These are phyloP conservation scores for Palythoa caribaeorum DNA, from an alignment of 92 coral and sea anemone species.

Conservation along the genomic window DNA sequence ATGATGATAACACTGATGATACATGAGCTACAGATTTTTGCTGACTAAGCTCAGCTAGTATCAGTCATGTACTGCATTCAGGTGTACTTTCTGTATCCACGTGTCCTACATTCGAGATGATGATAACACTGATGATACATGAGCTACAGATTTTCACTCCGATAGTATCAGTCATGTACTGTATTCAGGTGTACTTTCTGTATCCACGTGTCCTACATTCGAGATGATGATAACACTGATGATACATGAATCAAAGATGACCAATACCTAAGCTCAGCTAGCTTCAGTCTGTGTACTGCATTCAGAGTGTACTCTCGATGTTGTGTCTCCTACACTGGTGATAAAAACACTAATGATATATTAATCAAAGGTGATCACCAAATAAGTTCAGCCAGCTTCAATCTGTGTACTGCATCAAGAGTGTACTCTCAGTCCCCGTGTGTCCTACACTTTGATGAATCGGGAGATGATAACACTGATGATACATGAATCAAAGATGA, in stretches of 20 bases:
- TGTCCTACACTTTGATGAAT: conserved; percentile 59
- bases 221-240: not conserved
- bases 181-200: conserved; percentile 79
- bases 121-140: not conserved
- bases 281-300: no score
- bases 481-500: not conserved
- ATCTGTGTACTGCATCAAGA: conserved; percentile 45
- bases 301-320: conserved; percentile 74
- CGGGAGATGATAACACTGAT: not conserved
- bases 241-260: not conserved
- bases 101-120: conserved; percentile 63
- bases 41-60: no score
- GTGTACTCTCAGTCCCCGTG: conserved; percentile 84
- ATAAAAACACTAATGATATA: not conserved
- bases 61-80: no score
- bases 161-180: not conserved
- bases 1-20: not conserved
- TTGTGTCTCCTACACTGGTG: conserved; percentile 70
- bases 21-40: not conserved
- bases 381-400: no score
- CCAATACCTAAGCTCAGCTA: no score
- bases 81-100: conserved; percentile 80
- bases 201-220: conserved; percentile 73
- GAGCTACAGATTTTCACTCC: not conserved
- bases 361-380: not conserved